phyloP scores from a whole-genome alignment of 2,113 vertebrate genomes.

The Mobula hypostoma region DNA sequence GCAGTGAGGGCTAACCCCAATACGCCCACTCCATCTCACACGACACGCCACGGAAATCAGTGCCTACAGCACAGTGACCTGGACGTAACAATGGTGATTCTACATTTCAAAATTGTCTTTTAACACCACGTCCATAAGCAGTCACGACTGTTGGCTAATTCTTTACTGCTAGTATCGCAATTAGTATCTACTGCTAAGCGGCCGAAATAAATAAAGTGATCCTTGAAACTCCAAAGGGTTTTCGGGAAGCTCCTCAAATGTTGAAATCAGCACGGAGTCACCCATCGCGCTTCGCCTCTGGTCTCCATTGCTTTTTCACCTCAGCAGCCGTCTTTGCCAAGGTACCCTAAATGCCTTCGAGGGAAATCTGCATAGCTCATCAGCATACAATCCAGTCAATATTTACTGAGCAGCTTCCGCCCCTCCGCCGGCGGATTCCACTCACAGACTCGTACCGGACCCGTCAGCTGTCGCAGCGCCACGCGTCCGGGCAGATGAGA shows the following conservation, averaged over 20 bases:
- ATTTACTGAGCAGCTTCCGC: conserved; percentile 44
- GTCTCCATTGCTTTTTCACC: conserved; percentile 45
- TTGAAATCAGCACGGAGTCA: not conserved
- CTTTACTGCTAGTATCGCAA: not conserved
- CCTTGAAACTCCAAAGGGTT: not conserved
- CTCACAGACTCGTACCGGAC: not conserved
- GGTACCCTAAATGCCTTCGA: conserved; percentile 41
- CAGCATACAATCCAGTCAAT: conserved; percentile 47
- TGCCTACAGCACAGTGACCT: not conserved
- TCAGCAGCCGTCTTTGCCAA: conserved; percentile 45
- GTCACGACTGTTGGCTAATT: not conserved
- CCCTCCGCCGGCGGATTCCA: conserved; percentile 42
- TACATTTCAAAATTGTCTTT: not conserved
- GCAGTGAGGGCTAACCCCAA: not conserved
- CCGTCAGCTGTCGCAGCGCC: not conserved
- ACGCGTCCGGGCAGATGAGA: conserved; percentile 41
- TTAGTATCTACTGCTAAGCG: not conserved
- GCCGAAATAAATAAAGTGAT: not conserved
- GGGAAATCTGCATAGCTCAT: conserved; percentile 41
- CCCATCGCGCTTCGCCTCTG: not conserved
- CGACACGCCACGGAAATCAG: too few species aligned
- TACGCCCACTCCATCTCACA: not conserved
- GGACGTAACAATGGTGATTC: not conserved
- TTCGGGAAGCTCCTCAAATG: not conserved
- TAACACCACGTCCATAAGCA: conserved; percentile 44